Conservation (phyloP, 2,797 vertebrate genomes). For the Brachyalestes nurse region DNA sequence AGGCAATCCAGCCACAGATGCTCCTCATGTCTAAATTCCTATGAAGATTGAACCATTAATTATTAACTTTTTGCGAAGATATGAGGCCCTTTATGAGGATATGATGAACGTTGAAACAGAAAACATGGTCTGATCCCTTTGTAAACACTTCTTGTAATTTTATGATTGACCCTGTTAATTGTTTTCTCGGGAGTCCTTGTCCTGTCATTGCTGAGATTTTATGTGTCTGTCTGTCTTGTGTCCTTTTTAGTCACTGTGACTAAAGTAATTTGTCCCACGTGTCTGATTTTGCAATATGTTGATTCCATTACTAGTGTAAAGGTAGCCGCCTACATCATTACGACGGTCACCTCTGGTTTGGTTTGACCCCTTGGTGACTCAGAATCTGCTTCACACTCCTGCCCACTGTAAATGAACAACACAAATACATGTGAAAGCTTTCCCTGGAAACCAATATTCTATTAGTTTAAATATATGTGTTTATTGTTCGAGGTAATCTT, state of each 20-base stretch:
- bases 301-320: too few species aligned
- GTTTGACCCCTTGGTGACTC: background rate
- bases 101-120: background rate
- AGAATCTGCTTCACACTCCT: background rate
- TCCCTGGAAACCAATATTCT: background rate
- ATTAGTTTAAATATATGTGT: slow-evolving; percentile 16
- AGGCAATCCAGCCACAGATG: slow-evolving; percentile 16
- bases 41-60: slow-evolving; percentile 8
- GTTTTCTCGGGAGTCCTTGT: background rate
- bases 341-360: background rate
- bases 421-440: background rate
- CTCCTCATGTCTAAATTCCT: slow-evolving; percentile 36
- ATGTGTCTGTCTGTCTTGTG: background rate
- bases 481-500: slow-evolving; percentile 1
- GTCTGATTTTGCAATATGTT: too few species aligned
- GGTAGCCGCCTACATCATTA: background rate
- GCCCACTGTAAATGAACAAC: background rate
- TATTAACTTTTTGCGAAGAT: slow-evolving; percentile 38
- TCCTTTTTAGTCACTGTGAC: background rate
- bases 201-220: background rate
- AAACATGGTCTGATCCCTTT: background rate
- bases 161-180: background rate
- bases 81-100: slow-evolving; percentile 27
- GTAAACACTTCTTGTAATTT: slow-evolving; percentile 4
- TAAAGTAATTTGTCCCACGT: too few species aligned